Evolutionary conservation across 2,113 vertebrate genomes (phyloP).

Genomic region (Pluvianellus socialis): DNA sequence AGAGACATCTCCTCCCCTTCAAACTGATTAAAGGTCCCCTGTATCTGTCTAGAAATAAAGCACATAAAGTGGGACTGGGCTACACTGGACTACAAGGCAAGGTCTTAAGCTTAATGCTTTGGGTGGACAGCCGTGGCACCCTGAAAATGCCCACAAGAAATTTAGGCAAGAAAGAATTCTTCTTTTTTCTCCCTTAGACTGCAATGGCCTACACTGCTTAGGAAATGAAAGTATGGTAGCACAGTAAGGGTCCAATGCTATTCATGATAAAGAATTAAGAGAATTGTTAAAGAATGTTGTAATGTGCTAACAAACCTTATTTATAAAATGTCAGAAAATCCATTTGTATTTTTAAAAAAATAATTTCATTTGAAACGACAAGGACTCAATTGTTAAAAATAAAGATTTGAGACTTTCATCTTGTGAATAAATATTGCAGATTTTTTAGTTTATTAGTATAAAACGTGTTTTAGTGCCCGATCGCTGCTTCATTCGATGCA

Average conservation of each 20-base stretch:
- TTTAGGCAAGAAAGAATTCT: no score
- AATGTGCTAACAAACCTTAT: not conserved
- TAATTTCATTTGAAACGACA: accelerated
- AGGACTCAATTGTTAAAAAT: not conserved
- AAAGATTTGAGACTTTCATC: not conserved
- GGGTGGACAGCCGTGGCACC: not conserved
- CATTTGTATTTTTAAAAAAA: not conserved
- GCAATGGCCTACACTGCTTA: not conserved
- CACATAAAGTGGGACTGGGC: not conserved
- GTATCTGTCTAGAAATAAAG: not conserved
- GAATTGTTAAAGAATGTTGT: not conserved
- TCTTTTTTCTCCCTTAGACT: not conserved
- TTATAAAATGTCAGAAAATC: not conserved
- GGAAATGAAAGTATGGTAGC: not conserved
- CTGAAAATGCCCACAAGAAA: not conserved
- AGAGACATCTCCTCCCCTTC: not conserved
- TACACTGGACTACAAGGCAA: not conserved
- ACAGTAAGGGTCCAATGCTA: not conserved
- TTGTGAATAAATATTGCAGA: not conserved
- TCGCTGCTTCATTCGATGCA: not conserved
- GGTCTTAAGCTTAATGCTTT: not conserved
- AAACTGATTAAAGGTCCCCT: not conserved
- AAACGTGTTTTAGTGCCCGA: not conserved
- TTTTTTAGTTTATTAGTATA: not conserved
- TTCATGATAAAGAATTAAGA: not conserved